phyloP scores from a whole-genome alignment of 2,797 vertebrate species.

The Diglossa cyanea region DNA sequence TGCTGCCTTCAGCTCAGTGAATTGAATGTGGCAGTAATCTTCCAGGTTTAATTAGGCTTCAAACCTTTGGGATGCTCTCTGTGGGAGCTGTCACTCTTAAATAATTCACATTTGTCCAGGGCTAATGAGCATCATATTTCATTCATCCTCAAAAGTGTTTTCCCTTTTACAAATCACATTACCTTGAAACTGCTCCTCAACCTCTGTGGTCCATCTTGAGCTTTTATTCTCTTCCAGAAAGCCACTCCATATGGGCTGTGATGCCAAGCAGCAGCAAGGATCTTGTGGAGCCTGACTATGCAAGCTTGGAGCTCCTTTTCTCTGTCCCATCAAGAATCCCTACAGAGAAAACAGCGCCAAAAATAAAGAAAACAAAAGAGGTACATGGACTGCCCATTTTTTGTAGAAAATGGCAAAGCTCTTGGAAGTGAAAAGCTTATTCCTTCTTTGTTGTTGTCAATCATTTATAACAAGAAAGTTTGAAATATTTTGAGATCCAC shows the following conservation, averaged over 20 bases:
- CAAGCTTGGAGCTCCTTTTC: conserved; percentile 91
- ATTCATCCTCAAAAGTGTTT: not conserved
- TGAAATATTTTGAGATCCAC: not conserved
- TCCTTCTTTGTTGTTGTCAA: not conserved
- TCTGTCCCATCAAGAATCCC: conserved; percentile 79
- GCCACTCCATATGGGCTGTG: conserved; percentile 86
- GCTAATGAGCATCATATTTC: not conserved
- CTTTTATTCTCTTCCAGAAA: conserved; percentile 72
- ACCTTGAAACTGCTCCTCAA: not conserved
- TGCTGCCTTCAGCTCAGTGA: not conserved
- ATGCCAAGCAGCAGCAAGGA: conserved; percentile 43
- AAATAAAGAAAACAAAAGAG: conserved; percentile 86
- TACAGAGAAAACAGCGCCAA: conserved; percentile 77
- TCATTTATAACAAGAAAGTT: not conserved
- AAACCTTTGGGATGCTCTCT: not conserved
- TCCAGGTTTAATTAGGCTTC: conserved; percentile 20
- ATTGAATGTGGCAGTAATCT: not conserved
- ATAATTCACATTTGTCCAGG: not conserved
- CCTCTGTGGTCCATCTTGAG: not conserved
- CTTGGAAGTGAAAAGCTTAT: not conserved
- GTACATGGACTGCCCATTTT: conserved; percentile 54
- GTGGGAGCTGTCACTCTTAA: not conserved
- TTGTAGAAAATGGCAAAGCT: not conserved
- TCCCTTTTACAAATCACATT: not conserved
- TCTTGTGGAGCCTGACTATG: conserved; percentile 83